Evolutionary conservation across 1,140 invertebrate species (phyloP).

Genomic region (Papilio xuthus): DNA sequence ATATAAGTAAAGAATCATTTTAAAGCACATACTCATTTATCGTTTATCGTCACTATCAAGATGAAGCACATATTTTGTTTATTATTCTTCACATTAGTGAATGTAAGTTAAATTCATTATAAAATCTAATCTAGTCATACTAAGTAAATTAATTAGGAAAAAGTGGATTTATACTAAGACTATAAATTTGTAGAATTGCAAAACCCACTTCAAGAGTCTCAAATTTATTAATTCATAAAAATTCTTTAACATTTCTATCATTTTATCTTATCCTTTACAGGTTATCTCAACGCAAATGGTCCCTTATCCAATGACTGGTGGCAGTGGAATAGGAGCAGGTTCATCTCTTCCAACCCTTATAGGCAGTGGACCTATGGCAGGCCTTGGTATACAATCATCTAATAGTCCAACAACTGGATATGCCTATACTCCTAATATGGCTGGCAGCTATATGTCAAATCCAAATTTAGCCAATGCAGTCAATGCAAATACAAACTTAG

Average conservation of each 20-base stretch:
- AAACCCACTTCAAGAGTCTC: too few relatives aligned
- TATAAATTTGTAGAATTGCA: not conserved
- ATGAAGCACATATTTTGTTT: slow-evolving; percentile 30
- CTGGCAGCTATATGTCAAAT: slow-evolving; percentile 40
- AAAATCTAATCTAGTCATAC: not conserved
- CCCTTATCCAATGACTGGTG: slow-evolving; percentile 31
- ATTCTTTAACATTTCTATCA: not conserved
- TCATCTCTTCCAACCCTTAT: not conserved
- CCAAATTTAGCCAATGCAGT: slow-evolving; percentile 40
- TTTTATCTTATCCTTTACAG: slow-evolving; percentile 39
- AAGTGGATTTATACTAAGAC: not conserved
- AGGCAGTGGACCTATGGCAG: slow-evolving; percentile 20
- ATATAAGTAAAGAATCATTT: slow-evolving; percentile 34
- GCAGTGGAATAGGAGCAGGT: slow-evolving; percentile 15
- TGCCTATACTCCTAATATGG: not conserved
- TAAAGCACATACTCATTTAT: slow-evolving; percentile 5
- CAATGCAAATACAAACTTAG: slow-evolving; percentile 35
- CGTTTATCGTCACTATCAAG: slow-evolving; percentile 13
- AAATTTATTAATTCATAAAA: not conserved
- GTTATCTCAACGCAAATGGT: slow-evolving; percentile 41
- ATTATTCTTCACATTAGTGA: slow-evolving; percentile 7
- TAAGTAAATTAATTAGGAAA: not conserved
- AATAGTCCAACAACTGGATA: slow-evolving; percentile 9
- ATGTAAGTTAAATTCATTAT: slow-evolving; percentile 13
- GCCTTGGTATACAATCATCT: slow-evolving; percentile 11